A percentile compares a stretch with the other conserved stretches of the same genome.
Conservation (phyloP, 2,888 invertebrate species). For the Gymnosoma rotundatum region DNA sequence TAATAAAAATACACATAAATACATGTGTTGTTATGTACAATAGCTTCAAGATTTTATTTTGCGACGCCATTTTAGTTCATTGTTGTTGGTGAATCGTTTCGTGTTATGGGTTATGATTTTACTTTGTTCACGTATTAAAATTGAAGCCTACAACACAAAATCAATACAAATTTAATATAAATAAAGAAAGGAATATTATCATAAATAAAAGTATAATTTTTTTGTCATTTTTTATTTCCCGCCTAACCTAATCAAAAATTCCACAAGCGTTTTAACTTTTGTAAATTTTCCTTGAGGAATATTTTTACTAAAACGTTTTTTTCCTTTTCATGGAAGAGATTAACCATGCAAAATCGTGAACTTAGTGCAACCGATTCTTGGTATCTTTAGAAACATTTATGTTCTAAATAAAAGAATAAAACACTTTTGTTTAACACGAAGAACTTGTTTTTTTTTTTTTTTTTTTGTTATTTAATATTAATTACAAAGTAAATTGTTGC, state of each 20-base stretch:
- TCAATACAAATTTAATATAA: neutral
- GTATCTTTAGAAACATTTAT: neutral
- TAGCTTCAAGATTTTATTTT: neutral
- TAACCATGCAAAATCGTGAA: constrained; percentile 38
- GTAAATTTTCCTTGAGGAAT: constrained; percentile 73
- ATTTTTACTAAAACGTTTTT: constrained; percentile 33
- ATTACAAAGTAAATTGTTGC: too few relatives aligned
- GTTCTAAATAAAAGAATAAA: neutral
- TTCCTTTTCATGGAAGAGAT: constrained; percentile 13
- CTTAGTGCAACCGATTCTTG: constrained; percentile 8
- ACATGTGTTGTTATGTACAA: constrained; percentile 4
- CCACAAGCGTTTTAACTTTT: constrained; percentile 79
- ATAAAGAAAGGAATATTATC: constrained; percentile 19
- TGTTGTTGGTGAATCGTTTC: constrained; percentile 1
- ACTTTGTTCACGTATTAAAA: constrained; percentile 24
- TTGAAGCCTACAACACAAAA: neutral
- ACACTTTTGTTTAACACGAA: neutral
- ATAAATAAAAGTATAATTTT: neutral
- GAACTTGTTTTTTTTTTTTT: too few relatives aligned
- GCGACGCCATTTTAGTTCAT: constrained; percentile 40
- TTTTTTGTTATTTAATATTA: too few relatives aligned
- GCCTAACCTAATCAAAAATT: constrained; percentile 78
- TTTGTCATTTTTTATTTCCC: constrained; percentile 46
- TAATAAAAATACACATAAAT: neutral
- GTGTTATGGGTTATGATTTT: constrained; percentile 49